Evolutionary conservation across 2,113 vertebrate species (phyloP), one percentile per base, ranked within the genome.

Genomic region (Heptranchias perlo): DNA sequence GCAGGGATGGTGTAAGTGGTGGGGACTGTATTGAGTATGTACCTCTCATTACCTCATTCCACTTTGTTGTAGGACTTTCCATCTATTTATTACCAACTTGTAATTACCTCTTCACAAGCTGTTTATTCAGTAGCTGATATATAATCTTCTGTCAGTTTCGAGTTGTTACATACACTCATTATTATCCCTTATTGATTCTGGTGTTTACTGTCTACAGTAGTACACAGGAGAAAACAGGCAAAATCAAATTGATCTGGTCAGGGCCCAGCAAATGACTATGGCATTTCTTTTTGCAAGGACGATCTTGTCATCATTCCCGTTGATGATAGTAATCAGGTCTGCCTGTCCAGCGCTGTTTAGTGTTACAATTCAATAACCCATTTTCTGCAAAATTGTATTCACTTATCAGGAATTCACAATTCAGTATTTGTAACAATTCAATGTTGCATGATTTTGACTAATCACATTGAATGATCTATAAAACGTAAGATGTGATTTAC

Each of bases 41-140:
- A 1, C 84, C 87, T 35, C 52, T 92, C 31, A 35, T 92, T 61
- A 92, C 35, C 35, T 58, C 52, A 61, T 92, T 92, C 52, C 52
- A 58, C 18, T 92, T 92, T 92, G 87, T 61, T 92, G 87, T 58
- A 31, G 31, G 87, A 28, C 54, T 61, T 86, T 92, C 87, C 11
- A n/a, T n/a, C 54, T 92, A 92, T 61, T 61, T 92, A 92, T 61
- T 61, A 92, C n/a, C 87, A 92, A 58, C 54, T 92, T 61, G 87
- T 35, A 93, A 93, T 62, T 62, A 61, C 89, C 58, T 44, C 58
- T 93, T 93, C 58, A 93, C 18, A 93, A 64, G 54, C 58, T 93
- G 89, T 93, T 93, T 93, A 93, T 64, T n/a, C 58, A 93, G 89
- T 93, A n/a, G 5, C 35, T 93, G 89, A 93, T 93, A 93, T 64